phyloP scores from a whole-genome alignment of 2,113 vertebrate genomes.

The Bos indicus region DNA sequence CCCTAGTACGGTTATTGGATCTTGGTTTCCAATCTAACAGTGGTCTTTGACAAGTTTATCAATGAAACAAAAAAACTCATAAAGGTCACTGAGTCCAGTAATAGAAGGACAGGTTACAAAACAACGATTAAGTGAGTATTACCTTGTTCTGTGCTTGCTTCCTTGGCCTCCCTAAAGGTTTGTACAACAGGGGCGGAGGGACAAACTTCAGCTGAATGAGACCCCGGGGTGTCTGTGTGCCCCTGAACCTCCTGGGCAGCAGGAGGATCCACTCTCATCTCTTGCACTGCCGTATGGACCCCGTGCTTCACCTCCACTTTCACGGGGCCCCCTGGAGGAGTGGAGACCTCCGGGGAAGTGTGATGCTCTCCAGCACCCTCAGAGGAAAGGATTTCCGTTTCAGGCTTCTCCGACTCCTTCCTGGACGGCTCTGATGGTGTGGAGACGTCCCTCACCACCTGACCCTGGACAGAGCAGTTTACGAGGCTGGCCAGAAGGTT shows the following conservation, averaged over 20 bases:
- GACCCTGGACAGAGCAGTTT: constrained; percentile 68
- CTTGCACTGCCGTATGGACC: background rate
- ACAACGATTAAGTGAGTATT: too few relatives aligned
- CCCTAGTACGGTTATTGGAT: too few relatives aligned
- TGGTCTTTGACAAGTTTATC: background rate
- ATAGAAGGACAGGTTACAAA: background rate
- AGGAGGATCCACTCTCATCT: background rate
- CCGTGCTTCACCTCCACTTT: constrained; percentile 36
- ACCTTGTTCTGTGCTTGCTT: constrained; percentile 51
- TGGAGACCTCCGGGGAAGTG: background rate
- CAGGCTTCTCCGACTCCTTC: constrained; percentile 27
- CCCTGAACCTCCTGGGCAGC: background rate
- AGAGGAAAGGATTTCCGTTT: constrained; percentile 13
- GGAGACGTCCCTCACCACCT: constrained; percentile 51
- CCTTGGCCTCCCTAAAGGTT: background rate
- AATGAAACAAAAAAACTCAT: background rate
- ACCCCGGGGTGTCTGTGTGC: accelerated
- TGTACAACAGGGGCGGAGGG: background rate
- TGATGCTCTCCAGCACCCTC: background rate
- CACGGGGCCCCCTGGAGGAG: background rate
- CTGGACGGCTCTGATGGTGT: background rate
- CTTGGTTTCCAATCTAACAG: background rate
- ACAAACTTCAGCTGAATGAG: background rate
- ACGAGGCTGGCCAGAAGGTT: constrained; percentile 86
- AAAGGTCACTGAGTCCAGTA: background rate